These are phyloP conservation scores for Aphodius sticticus DNA, from an alignment of 2,888 invertebrate species.

Conservation along the genomic window DNA sequence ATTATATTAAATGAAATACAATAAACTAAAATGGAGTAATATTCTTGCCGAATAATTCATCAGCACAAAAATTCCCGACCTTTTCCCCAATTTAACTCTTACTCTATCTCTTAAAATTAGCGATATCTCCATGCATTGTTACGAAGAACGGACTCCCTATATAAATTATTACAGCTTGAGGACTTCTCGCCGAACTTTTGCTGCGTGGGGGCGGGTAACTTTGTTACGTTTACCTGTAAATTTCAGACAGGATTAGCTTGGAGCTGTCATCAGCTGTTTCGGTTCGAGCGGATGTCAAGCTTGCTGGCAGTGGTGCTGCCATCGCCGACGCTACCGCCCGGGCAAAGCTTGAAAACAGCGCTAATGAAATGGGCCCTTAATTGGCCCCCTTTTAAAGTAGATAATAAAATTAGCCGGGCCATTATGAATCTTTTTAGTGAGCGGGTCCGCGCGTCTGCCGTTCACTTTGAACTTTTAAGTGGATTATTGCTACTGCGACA, in stretches of 20 bases:
- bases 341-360: constrained; percentile 31
- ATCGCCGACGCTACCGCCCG: background rate
- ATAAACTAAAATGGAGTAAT: no score
- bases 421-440: constrained; percentile 39
- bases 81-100: no score
- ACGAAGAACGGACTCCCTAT: background rate
- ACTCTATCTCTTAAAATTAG: no score
- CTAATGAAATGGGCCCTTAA: constrained; percentile 36
- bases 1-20: no score
- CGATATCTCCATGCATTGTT: background rate
- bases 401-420: constrained; percentile 37
- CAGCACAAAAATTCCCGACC: no score
- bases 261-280: background rate
- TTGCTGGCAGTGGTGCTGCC: background rate
- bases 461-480: constrained; percentile 38
- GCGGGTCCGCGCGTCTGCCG: constrained; percentile 15
- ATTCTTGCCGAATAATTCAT: no score
- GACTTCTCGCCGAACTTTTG: background rate
- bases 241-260: background rate
- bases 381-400: constrained; percentile 35
- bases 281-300: background rate
- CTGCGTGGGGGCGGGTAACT: background rate
- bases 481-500: constrained; percentile 38
- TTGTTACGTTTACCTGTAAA: background rate
- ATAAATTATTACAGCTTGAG: background rate